These are phyloP conservation scores for Pollachius pollachius DNA, from an alignment of 2,113 vertebrate species.

Conservation along the genomic window DNA sequence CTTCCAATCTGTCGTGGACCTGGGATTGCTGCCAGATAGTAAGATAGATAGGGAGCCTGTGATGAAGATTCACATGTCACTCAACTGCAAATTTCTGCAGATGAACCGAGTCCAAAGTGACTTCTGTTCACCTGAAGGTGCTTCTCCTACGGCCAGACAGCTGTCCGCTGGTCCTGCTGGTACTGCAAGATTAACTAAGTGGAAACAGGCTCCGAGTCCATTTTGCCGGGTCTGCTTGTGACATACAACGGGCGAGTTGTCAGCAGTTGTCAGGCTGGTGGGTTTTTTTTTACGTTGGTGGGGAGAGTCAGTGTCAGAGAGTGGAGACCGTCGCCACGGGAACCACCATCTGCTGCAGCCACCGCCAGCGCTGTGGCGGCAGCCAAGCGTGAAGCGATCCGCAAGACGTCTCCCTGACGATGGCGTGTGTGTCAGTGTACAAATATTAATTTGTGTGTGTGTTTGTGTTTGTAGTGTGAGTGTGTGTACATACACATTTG, in stretches of 20 bases:
- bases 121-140: no score
- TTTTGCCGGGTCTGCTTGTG: no score
- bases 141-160: no score
- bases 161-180: no score
- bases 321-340: conserved; percentile 57
- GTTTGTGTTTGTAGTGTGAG: background rate
- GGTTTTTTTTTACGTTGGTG: conserved; percentile 14
- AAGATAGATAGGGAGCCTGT: conserved; percentile 49
- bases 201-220: no score
- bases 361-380: conserved; percentile 52
- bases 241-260: no score
- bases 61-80: no score
- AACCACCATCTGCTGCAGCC: conserved; percentile 66
- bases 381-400: conserved; percentile 68
- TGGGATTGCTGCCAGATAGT: conserved; percentile 54
- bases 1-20: conserved; percentile 57
- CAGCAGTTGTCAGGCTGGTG: no score
- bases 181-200: no score
- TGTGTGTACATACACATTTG: conserved; percentile 24
- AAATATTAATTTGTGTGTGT: no score
- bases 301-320: conserved; percentile 51
- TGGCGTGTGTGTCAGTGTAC: conserved; percentile 5
- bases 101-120: no score
- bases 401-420: conserved; percentile 48
- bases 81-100: no score